Evolutionary conservation across 2,888 invertebrate species (phyloP).

Genomic region (Dermolepida albohirtum): DNA sequence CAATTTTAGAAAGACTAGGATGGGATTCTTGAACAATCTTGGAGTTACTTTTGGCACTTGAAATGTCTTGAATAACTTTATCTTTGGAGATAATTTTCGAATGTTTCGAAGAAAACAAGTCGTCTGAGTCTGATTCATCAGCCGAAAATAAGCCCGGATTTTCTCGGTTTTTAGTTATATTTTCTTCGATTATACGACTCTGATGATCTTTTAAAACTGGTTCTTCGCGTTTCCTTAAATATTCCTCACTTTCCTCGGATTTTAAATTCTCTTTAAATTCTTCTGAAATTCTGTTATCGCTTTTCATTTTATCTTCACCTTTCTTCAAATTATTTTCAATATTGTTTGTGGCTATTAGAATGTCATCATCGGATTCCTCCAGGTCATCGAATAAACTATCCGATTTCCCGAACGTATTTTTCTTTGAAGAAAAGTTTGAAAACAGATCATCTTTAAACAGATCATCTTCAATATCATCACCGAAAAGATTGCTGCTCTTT

Average conservation of each 20-base stretch:
- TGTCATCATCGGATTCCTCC: not conserved
- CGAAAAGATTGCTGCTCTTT: constrained; percentile 54
- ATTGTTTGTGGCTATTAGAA: not conserved
- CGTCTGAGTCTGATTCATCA: constrained; percentile 43
- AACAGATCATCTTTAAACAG: constrained; percentile 61
- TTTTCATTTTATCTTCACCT: not conserved
- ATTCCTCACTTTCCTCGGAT: not conserved
- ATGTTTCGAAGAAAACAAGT: constrained; percentile 44
- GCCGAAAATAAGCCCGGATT: constrained; percentile 22
- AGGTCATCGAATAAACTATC: constrained; percentile 38
- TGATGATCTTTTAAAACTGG: not conserved
- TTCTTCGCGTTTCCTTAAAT: not conserved
- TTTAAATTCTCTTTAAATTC: not conserved
- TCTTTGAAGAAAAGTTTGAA: constrained; percentile 52
- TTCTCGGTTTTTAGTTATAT: not conserved
- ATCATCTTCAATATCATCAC: constrained; percentile 53
- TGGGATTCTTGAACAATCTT: constrained; percentile 6
- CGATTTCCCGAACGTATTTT: constrained; percentile 54
- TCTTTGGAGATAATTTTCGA: constrained; percentile 20
- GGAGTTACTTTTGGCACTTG: not conserved
- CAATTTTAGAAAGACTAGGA: not conserved
- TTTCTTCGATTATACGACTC: not conserved
- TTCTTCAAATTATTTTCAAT: constrained; percentile 2
- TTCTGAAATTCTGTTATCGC: not conserved
- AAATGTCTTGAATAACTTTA: constrained; percentile 10